Percentiles rank a stretch among this genome's conserved stretches.
Evolutionary conservation across 2,888 invertebrate genomes (phyloP).

Genomic region (Julus scanicus): DNA sequence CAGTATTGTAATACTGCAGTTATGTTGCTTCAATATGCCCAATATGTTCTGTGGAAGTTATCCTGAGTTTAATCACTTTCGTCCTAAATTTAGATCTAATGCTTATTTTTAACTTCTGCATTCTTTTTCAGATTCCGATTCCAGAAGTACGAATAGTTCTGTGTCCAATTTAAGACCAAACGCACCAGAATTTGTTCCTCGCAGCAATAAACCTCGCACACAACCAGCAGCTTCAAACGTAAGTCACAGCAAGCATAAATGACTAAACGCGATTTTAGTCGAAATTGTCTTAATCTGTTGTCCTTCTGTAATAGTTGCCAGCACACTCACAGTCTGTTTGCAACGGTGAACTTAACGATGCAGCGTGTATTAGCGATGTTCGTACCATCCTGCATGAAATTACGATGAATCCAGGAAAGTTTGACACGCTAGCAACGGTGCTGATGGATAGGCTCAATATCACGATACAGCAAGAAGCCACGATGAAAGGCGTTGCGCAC

Average conservation of each 20-base stretch:
- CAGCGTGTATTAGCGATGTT: slow-evolving; percentile 20
- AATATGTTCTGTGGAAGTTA: too few relatives aligned
- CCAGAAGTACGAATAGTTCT: background rate
- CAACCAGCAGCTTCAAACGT: background rate
- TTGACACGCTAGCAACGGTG: slow-evolving; percentile 63
- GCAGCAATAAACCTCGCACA: background rate
- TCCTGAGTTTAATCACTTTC: too few relatives aligned
- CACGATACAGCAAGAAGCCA: slow-evolving; percentile 60
- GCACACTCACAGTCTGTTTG: background rate
- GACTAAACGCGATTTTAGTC: background rate
- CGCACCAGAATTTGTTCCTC: slow-evolving; percentile 47
- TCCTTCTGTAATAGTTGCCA: background rate
- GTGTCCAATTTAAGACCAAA: background rate
- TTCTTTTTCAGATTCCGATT: slow-evolving; percentile 9
- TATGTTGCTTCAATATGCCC: too few relatives aligned
- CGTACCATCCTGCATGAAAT: slow-evolving; percentile 61
- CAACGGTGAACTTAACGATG: slow-evolving; percentile 50
- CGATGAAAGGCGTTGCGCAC: slow-evolving; percentile 58
- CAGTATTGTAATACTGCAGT: too few relatives aligned
- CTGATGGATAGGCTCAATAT: slow-evolving; percentile 62
- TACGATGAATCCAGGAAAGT: slow-evolving; percentile 64
- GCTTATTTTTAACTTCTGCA: too few relatives aligned
- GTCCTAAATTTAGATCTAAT: too few relatives aligned
- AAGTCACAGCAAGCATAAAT: background rate
- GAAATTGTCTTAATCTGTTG: background rate